A percentile compares a stretch with the other conserved stretches of the same genome.
Conservation (phyloP, 1,140 invertebrate genomes). For the Coptotermes formosanus region DNA sequence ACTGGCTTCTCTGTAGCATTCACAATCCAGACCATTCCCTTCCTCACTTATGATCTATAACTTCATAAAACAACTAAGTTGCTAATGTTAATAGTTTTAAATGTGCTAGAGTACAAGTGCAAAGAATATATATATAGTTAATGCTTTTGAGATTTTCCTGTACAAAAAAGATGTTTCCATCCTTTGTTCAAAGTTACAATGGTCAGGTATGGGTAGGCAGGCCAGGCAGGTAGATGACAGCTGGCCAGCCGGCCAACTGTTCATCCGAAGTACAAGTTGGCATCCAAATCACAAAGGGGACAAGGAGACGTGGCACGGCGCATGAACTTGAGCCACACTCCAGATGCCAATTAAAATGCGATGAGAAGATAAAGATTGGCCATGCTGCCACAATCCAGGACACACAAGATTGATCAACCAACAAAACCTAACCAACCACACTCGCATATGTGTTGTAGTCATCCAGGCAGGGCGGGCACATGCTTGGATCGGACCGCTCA, state of each 20-base stretch:
- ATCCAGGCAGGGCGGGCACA: not conserved
- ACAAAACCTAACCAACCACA: slow-evolving; percentile 18
- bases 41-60: not conserved
- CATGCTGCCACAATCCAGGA: slow-evolving; percentile 1
- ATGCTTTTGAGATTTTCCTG: slow-evolving; percentile 18
- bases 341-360: not conserved
- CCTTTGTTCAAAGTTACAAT: slow-evolving; percentile 1
- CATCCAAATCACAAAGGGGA: not conserved
- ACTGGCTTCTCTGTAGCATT: not conserved
- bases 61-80: slow-evolving; percentile 13
- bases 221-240: not conserved
- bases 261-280: not conserved
- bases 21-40: not conserved
- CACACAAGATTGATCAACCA: slow-evolving; percentile 17
- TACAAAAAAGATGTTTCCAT: slow-evolving; percentile 14
- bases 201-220: not conserved
- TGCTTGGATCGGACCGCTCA: not conserved
- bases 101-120: slow-evolving; percentile 28
- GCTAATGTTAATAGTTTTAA: slow-evolving; percentile 20
- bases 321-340: not conserved
- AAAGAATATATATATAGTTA: slow-evolving; percentile 24
- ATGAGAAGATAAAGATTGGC: not conserved
- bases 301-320: not conserved
- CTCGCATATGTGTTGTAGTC: slow-evolving; percentile 15
- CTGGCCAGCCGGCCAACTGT: not conserved